phyloP scores from a whole-genome alignment of 2,888 invertebrate species.

The Lasioglossum malachurum region DNA sequence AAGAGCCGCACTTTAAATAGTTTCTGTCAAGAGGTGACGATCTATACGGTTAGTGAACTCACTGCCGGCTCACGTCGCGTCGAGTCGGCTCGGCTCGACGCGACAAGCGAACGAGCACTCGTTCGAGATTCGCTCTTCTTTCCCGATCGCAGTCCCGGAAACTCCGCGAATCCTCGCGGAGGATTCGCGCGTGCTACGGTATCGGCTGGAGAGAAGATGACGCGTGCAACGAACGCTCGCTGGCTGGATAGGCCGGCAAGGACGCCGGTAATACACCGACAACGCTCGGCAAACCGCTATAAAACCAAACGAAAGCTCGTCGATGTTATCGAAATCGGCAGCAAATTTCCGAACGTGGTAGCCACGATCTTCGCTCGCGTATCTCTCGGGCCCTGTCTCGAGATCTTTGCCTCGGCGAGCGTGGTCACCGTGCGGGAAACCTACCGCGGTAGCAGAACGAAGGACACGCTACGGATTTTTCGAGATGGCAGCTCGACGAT shows the following conservation, averaged over 20 bases:
- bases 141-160: background rate
- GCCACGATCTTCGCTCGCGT: constrained; percentile 58
- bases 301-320: constrained; percentile 52
- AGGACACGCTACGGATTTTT: constrained; percentile 69
- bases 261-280: constrained; percentile 25
- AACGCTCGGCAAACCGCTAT: constrained; percentile 15
- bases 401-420: constrained; percentile 49
- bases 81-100: background rate
- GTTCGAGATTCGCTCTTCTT: background rate
- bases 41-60: constrained; percentile 71
- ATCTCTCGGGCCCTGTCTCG: constrained; percentile 56
- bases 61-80: constrained; percentile 40
- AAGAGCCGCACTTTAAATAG: constrained; percentile 68
- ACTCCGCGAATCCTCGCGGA: background rate
- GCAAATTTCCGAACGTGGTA: constrained; percentile 69
- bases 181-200: constrained; percentile 1
- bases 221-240: constrained; percentile 22
- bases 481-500: constrained; percentile 67
- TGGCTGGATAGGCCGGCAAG: constrained; percentile 3
- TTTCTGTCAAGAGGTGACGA: constrained; percentile 70
- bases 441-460: constrained; percentile 63
- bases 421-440: constrained; percentile 53
- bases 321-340: constrained; percentile 68
- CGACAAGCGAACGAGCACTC: background rate
- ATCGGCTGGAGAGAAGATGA: background rate